A percentile compares a stretch with the other conserved stretches of the same genome.
Conservation (phyloP, 2,888 invertebrate species). For the Margaritifera margaritifera region DNA sequence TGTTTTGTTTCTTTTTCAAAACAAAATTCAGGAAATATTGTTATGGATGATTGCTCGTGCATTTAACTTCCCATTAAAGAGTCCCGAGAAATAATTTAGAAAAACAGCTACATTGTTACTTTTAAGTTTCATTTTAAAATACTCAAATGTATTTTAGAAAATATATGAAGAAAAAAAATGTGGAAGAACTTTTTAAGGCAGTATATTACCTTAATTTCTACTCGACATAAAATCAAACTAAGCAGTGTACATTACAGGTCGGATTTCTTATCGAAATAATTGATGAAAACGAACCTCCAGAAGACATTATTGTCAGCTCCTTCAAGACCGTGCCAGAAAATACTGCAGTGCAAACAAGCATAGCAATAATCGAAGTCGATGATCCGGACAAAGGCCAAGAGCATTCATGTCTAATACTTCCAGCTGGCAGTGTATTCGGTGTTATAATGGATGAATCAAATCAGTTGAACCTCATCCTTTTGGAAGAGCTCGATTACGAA, state of each 20-base stretch:
- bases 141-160: too few relatives aligned
- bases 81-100: too few relatives aligned
- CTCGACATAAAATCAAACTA: too few relatives aligned
- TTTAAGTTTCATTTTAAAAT: too few relatives aligned
- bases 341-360: slow-evolving; percentile 17
- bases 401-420: slow-evolving; percentile 39
- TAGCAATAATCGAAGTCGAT: slow-evolving; percentile 36
- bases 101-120: too few relatives aligned
- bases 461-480: slow-evolving; percentile 29
- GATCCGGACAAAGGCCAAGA: slow-evolving; percentile 44
- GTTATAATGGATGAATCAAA: slow-evolving; percentile 23
- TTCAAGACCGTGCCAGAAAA: slow-evolving; percentile 32
- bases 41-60: too few relatives aligned
- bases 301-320: slow-evolving; percentile 29
- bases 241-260: slow-evolving; percentile 20
- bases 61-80: too few relatives aligned
- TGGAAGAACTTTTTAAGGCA: too few relatives aligned
- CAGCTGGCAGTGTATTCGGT: slow-evolving; percentile 20
- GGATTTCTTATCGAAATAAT: slow-evolving; percentile 40
- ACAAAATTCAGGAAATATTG: too few relatives aligned
- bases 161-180: too few relatives aligned
- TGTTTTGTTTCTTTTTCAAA: too few relatives aligned
- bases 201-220: too few relatives aligned
- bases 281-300: slow-evolving; percentile 48
- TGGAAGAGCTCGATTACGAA: slow-evolving; percentile 39